Conservation (phyloP, 2,888 invertebrate species). For the Drosophila cyrtoloma region DNA sequence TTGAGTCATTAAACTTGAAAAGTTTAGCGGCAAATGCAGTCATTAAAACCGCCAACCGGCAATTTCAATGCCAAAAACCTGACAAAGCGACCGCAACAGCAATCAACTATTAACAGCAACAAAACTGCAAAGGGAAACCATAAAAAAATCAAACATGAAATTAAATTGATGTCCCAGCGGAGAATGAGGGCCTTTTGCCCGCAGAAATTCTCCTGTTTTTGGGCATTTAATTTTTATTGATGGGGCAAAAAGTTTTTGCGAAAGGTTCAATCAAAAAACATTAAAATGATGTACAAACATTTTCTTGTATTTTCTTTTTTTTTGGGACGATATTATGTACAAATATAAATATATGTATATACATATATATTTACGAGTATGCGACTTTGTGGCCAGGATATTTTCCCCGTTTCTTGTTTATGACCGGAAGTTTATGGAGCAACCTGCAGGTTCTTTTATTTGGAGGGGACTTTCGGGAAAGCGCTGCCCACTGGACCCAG, state of each 20-base stretch:
- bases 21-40: conserved; percentile 68
- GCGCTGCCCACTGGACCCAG: conserved; percentile 43
- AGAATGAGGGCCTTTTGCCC: conserved; percentile 20
- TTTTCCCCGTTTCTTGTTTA: conserved; percentile 58
- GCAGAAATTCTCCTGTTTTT: conserved; percentile 8
- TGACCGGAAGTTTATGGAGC: conserved; percentile 72
- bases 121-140: conserved; percentile 31
- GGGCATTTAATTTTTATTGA: conserved; percentile 51
- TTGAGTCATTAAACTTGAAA: conserved; percentile 73
- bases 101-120: conserved; percentile 71
- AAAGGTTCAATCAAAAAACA: conserved; percentile 73
- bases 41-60: conserved; percentile 56
- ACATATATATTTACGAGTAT: conserved; percentile 67
- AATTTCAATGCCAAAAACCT: conserved; percentile 55
- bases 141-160: conserved; percentile 79
- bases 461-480: conserved; percentile 16
- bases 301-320: not conserved
- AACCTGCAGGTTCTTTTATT: conserved; percentile 56
- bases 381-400: conserved; percentile 1
- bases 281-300: conserved; percentile 77
- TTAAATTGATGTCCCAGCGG: conserved; percentile 73
- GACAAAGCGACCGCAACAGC: conserved; percentile 46
- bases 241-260: conserved; percentile 51
- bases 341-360: conserved; percentile 42
- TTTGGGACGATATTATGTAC: conserved; percentile 26